Percentiles rank a stretch among this genome's conserved stretches.
Conservation (phyloP, 2,888 invertebrate species). For the Brenthis daphne region DNA sequence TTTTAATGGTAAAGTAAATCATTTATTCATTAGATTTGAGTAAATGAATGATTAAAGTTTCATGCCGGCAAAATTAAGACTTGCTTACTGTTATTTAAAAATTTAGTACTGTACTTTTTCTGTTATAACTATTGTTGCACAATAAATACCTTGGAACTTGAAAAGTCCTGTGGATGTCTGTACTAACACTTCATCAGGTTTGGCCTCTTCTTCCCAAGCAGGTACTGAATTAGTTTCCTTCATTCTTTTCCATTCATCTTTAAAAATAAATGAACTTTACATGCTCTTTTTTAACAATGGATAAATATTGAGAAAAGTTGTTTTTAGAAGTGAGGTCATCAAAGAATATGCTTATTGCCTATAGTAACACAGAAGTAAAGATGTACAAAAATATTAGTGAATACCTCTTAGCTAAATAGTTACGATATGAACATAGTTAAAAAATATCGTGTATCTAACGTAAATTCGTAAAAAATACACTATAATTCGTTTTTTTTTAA, state of each 20-base stretch:
- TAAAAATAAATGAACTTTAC: constrained; percentile 29
- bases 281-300: not conserved
- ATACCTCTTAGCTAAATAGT: too few species aligned
- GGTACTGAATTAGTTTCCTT: constrained; percentile 84
- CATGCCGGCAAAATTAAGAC: too few species aligned
- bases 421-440: too few species aligned
- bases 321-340: not conserved
- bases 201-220: constrained; percentile 71
- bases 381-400: too few species aligned
- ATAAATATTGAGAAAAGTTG: not conserved
- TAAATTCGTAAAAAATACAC: too few species aligned
- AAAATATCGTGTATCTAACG: too few species aligned
- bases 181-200: constrained; percentile 86
- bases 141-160: constrained; percentile 86
- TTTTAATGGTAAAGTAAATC: too few species aligned
- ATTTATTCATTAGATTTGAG: too few species aligned
- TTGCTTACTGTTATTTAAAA: not conserved
- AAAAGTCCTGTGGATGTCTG: constrained; percentile 92
- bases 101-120: not conserved
- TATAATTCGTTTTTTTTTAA: too few species aligned
- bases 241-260: constrained; percentile 91
- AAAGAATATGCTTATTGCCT: too few species aligned
- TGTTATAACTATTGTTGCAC: not conserved
- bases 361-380: not conserved
- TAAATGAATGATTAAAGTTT: too few species aligned